Evolutionary conservation across 1,140 invertebrate genomes (phyloP).

Genomic region (Lucilia cuprina): DNA sequence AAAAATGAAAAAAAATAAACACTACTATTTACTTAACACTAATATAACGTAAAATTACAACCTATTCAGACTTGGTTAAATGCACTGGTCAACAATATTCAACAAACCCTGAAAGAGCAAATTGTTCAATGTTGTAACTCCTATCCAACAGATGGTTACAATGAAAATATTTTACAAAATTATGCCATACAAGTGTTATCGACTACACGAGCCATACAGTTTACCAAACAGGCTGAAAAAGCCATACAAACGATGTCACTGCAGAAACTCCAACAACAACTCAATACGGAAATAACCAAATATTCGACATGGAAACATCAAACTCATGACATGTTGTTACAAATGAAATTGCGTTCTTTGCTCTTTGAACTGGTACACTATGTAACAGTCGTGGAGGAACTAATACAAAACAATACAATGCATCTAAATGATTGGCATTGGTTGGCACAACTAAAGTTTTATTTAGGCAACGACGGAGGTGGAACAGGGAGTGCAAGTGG

Average conservation of each 20-base stretch:
- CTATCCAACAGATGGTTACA: constrained; percentile 53
- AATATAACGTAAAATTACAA: neutral
- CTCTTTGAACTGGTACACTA: constrained; percentile 94
- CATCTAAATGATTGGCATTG: constrained; percentile 84
- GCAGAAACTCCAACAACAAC: constrained; percentile 62
- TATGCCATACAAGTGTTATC: constrained; percentile 89
- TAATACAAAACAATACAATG: constrained; percentile 74
- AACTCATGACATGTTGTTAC: constrained; percentile 42
- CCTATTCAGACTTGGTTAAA: constrained; percentile 77
- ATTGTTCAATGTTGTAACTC: constrained; percentile 74
- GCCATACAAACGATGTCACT: constrained; percentile 75
- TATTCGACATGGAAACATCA: constrained; percentile 50
- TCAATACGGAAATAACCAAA: constrained; percentile 57
- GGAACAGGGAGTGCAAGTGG: neutral
- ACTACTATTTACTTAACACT: neutral
- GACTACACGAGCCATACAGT: constrained; percentile 74
- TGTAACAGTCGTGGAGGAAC: constrained; percentile 78
- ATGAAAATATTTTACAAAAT: constrained; percentile 73
- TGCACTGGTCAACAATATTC: constrained; percentile 81
- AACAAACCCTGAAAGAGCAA: constrained; percentile 74
- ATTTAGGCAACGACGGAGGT: constrained; percentile 69
- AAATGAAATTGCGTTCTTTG: constrained; percentile 75
- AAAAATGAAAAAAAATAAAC: neutral
- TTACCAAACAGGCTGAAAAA: constrained; percentile 83
- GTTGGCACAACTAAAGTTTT: constrained; percentile 92